These are phyloP conservation scores for Acrocephalus arundinaceus DNA, from an alignment of 2,113 vertebrate species.

Conservation along the genomic window DNA sequence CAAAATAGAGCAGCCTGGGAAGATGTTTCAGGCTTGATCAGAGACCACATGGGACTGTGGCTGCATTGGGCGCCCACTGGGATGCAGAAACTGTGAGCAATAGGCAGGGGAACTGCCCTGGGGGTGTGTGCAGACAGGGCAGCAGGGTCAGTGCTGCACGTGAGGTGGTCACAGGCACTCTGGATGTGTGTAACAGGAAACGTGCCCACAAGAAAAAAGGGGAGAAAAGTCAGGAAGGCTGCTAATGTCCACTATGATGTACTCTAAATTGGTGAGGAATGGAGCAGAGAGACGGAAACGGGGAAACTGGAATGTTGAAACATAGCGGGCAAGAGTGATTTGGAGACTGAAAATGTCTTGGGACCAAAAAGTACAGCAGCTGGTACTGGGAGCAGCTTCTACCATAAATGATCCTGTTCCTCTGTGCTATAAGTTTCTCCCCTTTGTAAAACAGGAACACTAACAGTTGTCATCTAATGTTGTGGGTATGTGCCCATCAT, in stretches of 20 bases:
- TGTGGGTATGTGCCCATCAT: background rate
- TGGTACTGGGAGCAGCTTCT: background rate
- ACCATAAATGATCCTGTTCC: background rate
- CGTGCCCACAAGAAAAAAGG: background rate
- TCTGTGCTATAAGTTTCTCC: fast-evolving
- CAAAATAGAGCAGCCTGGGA: background rate
- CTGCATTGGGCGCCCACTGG: fast-evolving
- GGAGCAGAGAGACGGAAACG: background rate
- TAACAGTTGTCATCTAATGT: background rate
- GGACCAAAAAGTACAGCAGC: background rate
- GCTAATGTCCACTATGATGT: background rate
- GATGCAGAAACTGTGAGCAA: background rate
- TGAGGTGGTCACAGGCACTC: background rate
- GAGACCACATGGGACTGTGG: background rate
- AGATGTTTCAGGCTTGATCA: background rate
- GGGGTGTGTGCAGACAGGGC: background rate
- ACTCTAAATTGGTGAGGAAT: background rate
- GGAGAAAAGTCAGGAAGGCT: background rate
- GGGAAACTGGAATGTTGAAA: background rate
- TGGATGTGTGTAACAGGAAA: background rate
- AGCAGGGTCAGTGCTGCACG: fast-evolving
- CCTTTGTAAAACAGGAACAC: fast-evolving
- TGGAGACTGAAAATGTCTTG: background rate
- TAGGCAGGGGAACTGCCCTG: background rate
- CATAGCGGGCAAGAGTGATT: background rate